A percentile compares a stretch with the other conserved stretches of the same genome.
phyloP scores from a whole-genome alignment of 2,113 vertebrate genomes.

The Oreochromis tanganicae region DNA sequence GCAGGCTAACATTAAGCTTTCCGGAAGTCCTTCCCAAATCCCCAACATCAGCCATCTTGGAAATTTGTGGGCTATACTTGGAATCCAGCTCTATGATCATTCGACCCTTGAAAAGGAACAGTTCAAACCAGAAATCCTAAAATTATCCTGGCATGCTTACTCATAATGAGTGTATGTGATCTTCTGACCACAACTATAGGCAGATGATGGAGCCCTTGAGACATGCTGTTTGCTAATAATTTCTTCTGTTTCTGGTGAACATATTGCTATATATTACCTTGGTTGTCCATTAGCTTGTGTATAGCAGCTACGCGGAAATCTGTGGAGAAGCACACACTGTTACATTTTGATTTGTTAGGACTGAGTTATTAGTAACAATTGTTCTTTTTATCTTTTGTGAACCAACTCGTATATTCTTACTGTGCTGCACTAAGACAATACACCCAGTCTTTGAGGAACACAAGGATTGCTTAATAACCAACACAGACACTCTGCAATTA shows the following conservation, averaged over 20 bases:
- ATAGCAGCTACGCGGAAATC: background rate
- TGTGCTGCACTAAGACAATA: background rate
- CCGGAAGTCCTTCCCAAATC: background rate
- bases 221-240: background rate
- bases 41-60: background rate
- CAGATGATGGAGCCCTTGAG: background rate
- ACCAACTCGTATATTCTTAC: background rate
- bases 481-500: background rate
- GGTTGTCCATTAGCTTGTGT: background rate
- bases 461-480: background rate
- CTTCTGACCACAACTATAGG: background rate
- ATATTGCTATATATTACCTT: background rate
- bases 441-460: background rate
- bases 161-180: background rate
- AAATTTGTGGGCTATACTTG: background rate
- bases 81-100: background rate
- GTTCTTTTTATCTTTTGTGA: background rate
- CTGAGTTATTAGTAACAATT: background rate
- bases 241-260: background rate
- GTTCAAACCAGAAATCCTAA: background rate
- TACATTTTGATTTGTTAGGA: background rate
- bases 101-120: background rate
- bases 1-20: background rate
- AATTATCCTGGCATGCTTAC: background rate
- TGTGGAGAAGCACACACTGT: background rate